These are phyloP conservation scores for Acanthopagrus latus DNA, from an alignment of 2,797 vertebrate species.

Conservation along the genomic window DNA sequence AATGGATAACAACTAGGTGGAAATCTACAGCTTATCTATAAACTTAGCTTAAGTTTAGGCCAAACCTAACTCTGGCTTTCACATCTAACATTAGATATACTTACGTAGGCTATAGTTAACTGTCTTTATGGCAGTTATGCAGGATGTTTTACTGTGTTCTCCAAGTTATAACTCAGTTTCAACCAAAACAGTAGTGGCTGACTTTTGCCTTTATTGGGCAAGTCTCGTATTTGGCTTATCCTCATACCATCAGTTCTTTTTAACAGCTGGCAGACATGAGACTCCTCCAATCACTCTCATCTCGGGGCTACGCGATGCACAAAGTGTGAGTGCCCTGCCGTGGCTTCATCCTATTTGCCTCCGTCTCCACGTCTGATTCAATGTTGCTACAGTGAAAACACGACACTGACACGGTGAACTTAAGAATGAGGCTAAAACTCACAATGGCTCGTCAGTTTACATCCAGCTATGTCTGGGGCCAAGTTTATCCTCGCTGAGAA, in stretches of 20 bases:
- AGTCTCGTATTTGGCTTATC: neutral
- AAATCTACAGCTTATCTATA: neutral
- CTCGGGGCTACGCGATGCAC: neutral
- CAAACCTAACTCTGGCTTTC: neutral
- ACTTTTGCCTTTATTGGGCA: neutral
- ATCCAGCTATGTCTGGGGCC: slow-evolving; percentile 36
- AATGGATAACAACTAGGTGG: neutral
- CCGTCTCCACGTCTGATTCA: slow-evolving; percentile 7
- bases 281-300: slow-evolving; percentile 14
- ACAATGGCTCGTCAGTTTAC: slow-evolving; percentile 52
- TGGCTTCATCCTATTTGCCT: slow-evolving; percentile 13
- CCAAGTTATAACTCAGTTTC: neutral
- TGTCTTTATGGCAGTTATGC: neutral
- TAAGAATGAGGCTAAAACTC: slow-evolving; percentile 30
- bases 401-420: slow-evolving; percentile 36
- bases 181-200: neutral
- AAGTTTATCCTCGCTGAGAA: slow-evolving; percentile 54
- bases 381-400: slow-evolving; percentile 22
- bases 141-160: neutral
- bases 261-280: neutral
- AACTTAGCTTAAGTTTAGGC: neutral
- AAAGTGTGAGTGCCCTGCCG: neutral
- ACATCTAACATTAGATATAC: neutral
- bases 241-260: neutral
- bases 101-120: neutral